Conservation (phyloP, 2,888 invertebrate genomes). For the Caenorhabditis zanzibari region DNA sequence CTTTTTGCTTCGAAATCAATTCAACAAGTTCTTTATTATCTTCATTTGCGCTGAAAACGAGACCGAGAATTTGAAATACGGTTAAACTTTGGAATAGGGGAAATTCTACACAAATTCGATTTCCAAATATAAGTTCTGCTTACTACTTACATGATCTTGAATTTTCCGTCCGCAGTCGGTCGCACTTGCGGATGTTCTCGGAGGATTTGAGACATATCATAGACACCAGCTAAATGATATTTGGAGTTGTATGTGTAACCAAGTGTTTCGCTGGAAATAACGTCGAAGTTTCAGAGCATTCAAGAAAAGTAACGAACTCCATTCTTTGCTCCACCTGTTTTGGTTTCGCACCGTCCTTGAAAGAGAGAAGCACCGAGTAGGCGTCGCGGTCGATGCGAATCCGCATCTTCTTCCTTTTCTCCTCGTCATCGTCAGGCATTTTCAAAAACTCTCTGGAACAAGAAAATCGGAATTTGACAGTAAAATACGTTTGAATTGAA, state of each 20-base stretch:
- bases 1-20: constrained; percentile 42
- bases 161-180: neutral
- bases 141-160: constrained; percentile 40
- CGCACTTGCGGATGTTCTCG: constrained; percentile 27
- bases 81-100: too few relatives aligned
- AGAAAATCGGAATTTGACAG: neutral
- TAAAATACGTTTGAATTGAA: neutral
- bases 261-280: constrained; percentile 45
- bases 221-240: constrained; percentile 46
- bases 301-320: constrained; percentile 17
- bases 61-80: too few relatives aligned
- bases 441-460: neutral
- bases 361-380: constrained; percentile 47
- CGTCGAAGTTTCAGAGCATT: neutral
- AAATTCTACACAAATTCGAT: too few relatives aligned
- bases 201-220: constrained; percentile 43
- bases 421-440: constrained; percentile 34
- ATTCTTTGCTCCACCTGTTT: constrained; percentile 34
- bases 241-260: constrained; percentile 50
- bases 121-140: neutral
- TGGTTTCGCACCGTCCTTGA: constrained; percentile 45
- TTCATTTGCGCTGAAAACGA: constrained; percentile 30
- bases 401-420: constrained; percentile 19
- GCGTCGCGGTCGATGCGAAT: constrained; percentile 43
- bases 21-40: constrained; percentile 26